Percentiles rank a stretch among this genome's conserved stretches.
These are phyloP conservation scores for Rhopalosiphum nymphaeae DNA, from an alignment of 2,888 invertebrate genomes.

Conservation along the genomic window DNA sequence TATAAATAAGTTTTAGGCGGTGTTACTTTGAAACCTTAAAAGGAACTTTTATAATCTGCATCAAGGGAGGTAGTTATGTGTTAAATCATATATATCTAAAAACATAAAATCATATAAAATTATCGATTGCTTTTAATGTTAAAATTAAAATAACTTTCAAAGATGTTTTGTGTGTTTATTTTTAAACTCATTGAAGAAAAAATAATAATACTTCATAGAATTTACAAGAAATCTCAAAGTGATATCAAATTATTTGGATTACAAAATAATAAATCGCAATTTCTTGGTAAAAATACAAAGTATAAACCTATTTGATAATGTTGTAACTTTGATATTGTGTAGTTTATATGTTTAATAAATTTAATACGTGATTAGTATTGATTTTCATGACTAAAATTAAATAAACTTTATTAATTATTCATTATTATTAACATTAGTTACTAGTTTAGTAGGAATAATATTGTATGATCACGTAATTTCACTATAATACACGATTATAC, in stretches of 20 bases:
- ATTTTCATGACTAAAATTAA: background rate
- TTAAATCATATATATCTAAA: background rate
- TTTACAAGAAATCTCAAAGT: background rate
- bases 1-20: background rate
- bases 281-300: background rate
- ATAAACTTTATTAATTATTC: background rate
- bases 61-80: background rate
- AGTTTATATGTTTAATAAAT: background rate
- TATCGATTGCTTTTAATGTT: background rate
- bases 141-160: background rate
- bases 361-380: background rate
- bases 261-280: background rate
- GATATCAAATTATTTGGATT: background rate
- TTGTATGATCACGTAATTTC: background rate
- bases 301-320: background rate
- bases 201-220: background rate
- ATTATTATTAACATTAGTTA: background rate
- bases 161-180: background rate
- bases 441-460: background rate
- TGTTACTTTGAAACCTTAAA: background rate
- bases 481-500: no score
- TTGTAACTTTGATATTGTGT: background rate
- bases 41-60: constrained; percentile 1
- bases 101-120: background rate
- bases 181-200: background rate